Conservation (phyloP, 2,113 vertebrate species). For the Circaetus cinerascens region DNA sequence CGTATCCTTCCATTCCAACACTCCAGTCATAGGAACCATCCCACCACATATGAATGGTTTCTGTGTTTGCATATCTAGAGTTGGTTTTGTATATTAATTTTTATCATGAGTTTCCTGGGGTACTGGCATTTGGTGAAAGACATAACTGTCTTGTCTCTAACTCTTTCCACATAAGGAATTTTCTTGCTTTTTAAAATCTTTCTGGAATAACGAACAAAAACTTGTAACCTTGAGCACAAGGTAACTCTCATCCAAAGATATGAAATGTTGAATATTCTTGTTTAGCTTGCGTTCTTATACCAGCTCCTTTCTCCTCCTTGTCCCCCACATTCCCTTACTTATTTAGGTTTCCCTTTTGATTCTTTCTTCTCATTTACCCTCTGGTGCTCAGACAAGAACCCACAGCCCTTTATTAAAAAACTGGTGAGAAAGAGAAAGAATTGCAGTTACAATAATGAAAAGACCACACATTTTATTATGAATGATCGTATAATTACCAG, state of each 20-base stretch:
- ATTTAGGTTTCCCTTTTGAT: neutral
- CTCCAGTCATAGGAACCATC: no score
- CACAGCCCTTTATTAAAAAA: neutral
- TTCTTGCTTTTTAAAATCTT: neutral
- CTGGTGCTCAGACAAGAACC: neutral
- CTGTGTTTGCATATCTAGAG: neutral
- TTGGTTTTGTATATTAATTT: neutral
- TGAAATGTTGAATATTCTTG: neutral
- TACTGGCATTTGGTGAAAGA: neutral
- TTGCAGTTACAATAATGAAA: neutral
- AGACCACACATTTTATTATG: neutral
- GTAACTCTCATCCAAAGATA: neutral
- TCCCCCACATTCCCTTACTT: neutral
- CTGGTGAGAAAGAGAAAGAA: neutral
- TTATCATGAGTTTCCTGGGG: neutral
- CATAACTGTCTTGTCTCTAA: neutral
- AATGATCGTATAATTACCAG: neutral
- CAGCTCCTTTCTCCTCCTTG: neutral
- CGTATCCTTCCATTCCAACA: no score
- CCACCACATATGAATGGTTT: neutral
- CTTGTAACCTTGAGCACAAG: neutral
- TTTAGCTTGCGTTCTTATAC: neutral
- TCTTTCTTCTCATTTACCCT: neutral
- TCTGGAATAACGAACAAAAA: neutral
- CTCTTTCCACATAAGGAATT: neutral